Conservation (phyloP, 2,888 invertebrate genomes). For the Cistogaster globosa region DNA sequence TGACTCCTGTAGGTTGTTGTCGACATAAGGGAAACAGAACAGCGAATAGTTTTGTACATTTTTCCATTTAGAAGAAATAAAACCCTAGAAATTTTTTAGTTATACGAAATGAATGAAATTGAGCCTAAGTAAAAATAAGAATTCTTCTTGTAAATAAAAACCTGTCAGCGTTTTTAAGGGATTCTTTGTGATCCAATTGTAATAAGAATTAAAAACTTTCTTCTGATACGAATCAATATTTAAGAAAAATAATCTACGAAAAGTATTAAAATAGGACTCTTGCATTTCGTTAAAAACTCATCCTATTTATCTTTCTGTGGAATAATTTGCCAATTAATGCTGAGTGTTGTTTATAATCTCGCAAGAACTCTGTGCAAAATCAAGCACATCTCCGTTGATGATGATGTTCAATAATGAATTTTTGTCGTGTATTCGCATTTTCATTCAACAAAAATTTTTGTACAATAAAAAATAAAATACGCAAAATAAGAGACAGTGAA, state of each 20-base stretch:
- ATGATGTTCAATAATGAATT: conserved; percentile 50
- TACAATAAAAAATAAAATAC: neutral
- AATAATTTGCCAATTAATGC: neutral
- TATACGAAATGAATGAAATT: no score
- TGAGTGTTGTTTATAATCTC: neutral
- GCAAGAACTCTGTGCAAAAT: conserved; percentile 28
- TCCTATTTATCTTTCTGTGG: neutral
- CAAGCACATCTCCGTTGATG: conserved; percentile 42
- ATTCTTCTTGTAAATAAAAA: no score
- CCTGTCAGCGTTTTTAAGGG: no score
- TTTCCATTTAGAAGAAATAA: no score
- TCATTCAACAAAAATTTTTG: conserved; percentile 48
- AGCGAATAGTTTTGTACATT: no score
- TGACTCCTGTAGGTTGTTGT: no score
- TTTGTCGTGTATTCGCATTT: conserved; percentile 32
- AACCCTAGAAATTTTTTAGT: no score
- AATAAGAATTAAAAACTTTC: no score
- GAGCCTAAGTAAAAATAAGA: no score
- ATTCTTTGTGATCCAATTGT: no score
- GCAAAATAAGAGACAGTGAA: conserved; percentile 44
- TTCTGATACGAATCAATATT: no score
- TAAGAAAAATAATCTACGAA: neutral
- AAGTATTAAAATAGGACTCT: neutral
- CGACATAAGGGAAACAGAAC: no score
- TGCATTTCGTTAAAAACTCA: neutral